Conservation (phyloP, 2,797 vertebrate genomes). For the Artibeus lituratus region DNA sequence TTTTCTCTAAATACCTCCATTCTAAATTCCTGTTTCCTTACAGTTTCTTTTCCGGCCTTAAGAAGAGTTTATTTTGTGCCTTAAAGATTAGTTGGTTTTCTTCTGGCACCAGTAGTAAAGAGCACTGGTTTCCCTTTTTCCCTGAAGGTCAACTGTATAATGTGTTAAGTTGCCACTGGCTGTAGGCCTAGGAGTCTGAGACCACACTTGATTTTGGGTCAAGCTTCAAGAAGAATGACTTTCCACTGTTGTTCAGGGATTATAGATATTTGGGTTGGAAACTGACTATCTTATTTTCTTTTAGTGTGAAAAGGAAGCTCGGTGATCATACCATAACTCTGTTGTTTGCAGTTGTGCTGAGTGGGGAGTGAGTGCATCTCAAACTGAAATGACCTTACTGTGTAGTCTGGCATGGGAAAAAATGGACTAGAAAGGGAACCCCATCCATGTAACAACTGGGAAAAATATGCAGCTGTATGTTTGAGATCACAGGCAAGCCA, state of each 20-base stretch:
- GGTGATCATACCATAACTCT: constrained; percentile 20
- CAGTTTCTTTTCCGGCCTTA: constrained; percentile 36
- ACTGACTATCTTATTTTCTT: constrained; percentile 31
- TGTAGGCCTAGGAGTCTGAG: constrained; percentile 43
- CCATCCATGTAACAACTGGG: not conserved
- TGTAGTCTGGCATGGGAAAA: constrained; percentile 7
- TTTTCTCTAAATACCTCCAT: constrained; percentile 37
- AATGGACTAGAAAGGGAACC: constrained; percentile 15
- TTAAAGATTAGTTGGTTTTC: constrained; percentile 58
- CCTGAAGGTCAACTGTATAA: constrained; percentile 43
- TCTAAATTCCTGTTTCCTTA: constrained; percentile 32
- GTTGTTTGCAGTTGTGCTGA: constrained; percentile 27
- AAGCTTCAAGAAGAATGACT: constrained; percentile 46
- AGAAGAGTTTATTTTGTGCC: constrained; percentile 57
- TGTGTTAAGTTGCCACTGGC: constrained; percentile 61
- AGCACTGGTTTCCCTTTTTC: constrained; percentile 48
- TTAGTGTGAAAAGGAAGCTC: constrained; percentile 25
- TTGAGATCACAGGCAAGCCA: not conserved
- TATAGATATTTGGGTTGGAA: constrained; percentile 54
- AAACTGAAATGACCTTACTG: constrained; percentile 35
- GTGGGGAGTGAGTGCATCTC: not conserved
- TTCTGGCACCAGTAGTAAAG: constrained; percentile 33
- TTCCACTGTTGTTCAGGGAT: constrained; percentile 44
- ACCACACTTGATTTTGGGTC: constrained; percentile 49
- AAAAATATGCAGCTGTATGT: not conserved